Evolutionary conservation across 1,140 invertebrate genomes (phyloP).

Genomic region (Saccostrea glomerata): DNA sequence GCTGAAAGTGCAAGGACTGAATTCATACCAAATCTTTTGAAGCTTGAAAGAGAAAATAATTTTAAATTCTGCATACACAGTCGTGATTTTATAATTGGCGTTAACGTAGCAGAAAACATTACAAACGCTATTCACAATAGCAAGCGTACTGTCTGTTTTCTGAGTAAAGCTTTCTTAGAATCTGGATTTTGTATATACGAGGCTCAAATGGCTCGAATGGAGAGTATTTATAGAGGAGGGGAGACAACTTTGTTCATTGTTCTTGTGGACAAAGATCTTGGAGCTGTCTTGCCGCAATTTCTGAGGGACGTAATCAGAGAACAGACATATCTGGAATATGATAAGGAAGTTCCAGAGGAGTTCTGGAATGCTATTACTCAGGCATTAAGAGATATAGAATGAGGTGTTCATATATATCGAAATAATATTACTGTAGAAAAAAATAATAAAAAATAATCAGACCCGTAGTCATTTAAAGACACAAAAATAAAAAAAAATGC

Average conservation of each 20-base stretch:
- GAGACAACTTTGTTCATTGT: neutral
- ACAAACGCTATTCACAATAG: neutral
- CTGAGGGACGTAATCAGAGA: neutral
- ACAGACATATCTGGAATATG: neutral
- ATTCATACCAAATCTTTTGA: neutral
- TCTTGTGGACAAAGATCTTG: neutral
- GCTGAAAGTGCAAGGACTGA: neutral
- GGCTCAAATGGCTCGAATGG: slow-evolving; percentile 1
- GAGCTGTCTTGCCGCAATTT: neutral
- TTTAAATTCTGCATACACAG: neutral
- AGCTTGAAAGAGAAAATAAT: neutral
- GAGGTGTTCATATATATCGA: too few species aligned
- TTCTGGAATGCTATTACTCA: neutral
- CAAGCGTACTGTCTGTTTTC: neutral
- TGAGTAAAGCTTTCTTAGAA: neutral
- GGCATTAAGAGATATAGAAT: neutral
- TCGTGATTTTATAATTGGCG: neutral
- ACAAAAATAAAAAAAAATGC: too few species aligned
- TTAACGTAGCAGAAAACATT: neutral
- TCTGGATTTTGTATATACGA: neutral
- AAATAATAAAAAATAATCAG: too few species aligned
- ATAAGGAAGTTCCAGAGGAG: neutral
- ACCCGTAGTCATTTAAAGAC: too few species aligned
- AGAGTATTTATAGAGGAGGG: neutral
- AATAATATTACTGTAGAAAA: too few species aligned